These are phyloP conservation scores for Gambusia holbrooki DNA, from an alignment of 2,113 vertebrate genomes.

Conservation along the genomic window DNA sequence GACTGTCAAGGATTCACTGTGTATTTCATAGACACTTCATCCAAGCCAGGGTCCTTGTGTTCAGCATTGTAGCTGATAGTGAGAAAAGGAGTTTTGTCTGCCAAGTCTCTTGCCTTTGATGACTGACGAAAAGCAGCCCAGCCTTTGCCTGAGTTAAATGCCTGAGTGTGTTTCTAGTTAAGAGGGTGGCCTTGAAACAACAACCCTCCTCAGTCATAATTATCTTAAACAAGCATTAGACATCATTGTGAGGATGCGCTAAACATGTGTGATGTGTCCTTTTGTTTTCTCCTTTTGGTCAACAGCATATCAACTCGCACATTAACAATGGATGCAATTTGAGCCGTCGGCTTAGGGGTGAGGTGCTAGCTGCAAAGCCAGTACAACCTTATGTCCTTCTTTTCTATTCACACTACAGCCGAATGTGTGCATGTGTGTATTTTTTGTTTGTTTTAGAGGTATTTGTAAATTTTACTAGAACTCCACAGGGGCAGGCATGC, in stretches of 20 bases:
- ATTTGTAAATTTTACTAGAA: conserved; percentile 29
- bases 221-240: conserved; percentile 64
- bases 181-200: conserved; percentile 74
- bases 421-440: neutral
- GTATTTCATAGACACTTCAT: conserved; percentile 24
- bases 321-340: conserved; percentile 56
- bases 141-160: conserved; percentile 50
- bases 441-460: conserved; percentile 14
- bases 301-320: conserved; percentile 45
- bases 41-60: conserved; percentile 44
- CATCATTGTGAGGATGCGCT: conserved; percentile 67
- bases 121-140: conserved; percentile 65
- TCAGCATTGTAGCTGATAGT: conserved; percentile 56
- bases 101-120: conserved; percentile 63
- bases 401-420: conserved; percentile 22
- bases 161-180: conserved; percentile 54
- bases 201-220: conserved; percentile 55
- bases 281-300: conserved; percentile 41
- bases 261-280: conserved; percentile 52
- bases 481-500: conserved; percentile 16
- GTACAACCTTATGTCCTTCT: conserved; percentile 35
- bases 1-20: conserved; percentile 19
- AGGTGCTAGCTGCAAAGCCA: conserved; percentile 38
- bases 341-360: conserved; percentile 41
- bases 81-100: conserved; percentile 39